Base-by-base conservation (phyloP, 2,113 vertebrate species). In the Festucalex cinctus region DNA sequence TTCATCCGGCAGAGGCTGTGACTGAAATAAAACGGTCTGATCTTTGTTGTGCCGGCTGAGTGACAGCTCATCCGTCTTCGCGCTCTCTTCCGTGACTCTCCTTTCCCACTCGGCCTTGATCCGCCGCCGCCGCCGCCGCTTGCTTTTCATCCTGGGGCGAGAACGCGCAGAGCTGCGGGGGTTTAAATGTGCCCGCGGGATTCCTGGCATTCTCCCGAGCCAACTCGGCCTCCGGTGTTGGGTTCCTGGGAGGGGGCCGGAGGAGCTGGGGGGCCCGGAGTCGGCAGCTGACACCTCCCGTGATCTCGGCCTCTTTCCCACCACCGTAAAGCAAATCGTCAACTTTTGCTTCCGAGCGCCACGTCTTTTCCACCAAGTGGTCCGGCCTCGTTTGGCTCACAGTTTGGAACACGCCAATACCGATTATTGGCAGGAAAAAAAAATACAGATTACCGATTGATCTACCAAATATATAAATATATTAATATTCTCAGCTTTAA, bases 261-360 rank as follows among this genome's bases (percentile, higher is more conserved):
- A 87, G 85, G 87, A 90, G 83, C 85, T 80, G 70, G 77, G 35
- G 35, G 36, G 36, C 36, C 19, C 64, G 82, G 64, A 73, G 78
- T 75, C 69, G 79, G 81, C 89, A 89, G 85, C 85, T 89, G 88
- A 88, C 88, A 87, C 88, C 82, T 86, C 81, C 80, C 86, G 82
- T 89, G 85, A 89, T 91, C 85, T 87, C 77, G 78, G 83, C 84
- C 81, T 84, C 83, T 77, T n/a, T 87, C 86, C 84, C 82, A 49
- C 84, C 69, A 74, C 81, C 85, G 76, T 88, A 86, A 88, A 87
- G 69, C 85, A 87, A 86, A 82, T 71, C 73, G 72, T 78, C 78
- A 76, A 75, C 76, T 74, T 86, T 84, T 84, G 78, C 58, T 78
- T 64, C 48, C 20, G 44, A n/a, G 14, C 24, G 1, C 9, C 22